Conservation (phyloP, 2,888 invertebrate genomes). For the Agrotis ipsilon region DNA sequence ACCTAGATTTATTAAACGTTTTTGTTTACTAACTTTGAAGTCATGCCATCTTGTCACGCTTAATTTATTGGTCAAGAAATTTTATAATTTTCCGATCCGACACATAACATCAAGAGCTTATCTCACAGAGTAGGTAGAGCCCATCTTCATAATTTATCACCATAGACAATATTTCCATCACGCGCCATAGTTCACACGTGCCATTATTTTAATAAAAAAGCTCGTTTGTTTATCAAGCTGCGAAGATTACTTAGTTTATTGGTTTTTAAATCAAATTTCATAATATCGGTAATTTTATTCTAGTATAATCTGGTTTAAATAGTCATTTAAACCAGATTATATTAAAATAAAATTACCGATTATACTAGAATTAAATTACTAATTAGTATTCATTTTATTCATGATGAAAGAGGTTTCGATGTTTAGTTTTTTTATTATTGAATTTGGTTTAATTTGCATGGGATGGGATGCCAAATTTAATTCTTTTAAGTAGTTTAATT, state of each 20-base stretch:
- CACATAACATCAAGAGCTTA: not conserved
- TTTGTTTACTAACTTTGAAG: conserved; percentile 6
- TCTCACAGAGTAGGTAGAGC: no score
- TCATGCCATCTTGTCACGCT: no score
- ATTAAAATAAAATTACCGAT: conserved; percentile 17
- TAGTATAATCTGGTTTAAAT: conserved; percentile 33
- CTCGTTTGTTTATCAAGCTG: conserved; percentile 27
- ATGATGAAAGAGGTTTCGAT: not conserved
- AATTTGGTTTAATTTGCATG: no score
- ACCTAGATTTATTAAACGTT: not conserved
- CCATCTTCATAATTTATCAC: not conserved
- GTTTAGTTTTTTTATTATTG: no score
- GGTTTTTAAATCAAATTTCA: conserved; percentile 27
- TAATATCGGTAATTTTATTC: conserved; percentile 23
- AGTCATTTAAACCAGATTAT: conserved; percentile 36
- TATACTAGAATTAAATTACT: no score
- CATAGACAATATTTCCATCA: conserved; percentile 2
- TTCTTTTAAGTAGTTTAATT: no score
- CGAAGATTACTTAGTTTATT: conserved; percentile 38
- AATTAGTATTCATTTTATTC: conserved; percentile 37
- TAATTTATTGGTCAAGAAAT: no score
- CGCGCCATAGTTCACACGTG: conserved; percentile 23
- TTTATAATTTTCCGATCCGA: no score
- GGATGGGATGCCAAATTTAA: no score
- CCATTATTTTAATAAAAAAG: conserved; percentile 11